A percentile compares a stretch with the other conserved stretches of the same genome.
Evolutionary conservation across 2,888 invertebrate species (phyloP).

Genomic region (Dolomedes plantarius): DNA sequence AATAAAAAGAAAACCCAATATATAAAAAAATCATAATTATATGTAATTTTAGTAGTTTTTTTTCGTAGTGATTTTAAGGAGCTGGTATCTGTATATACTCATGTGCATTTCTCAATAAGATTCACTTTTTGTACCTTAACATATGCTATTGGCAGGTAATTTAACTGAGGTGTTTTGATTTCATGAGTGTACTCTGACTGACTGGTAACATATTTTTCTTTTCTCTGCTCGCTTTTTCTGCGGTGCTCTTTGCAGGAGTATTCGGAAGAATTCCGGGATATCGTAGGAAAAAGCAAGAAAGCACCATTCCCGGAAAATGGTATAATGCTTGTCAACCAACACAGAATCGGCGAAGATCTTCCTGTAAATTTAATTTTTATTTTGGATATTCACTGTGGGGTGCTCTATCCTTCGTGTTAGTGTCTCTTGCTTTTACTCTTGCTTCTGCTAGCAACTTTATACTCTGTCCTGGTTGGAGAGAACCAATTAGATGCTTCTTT

Average conservation of each 20-base stretch:
- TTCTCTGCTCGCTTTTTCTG: constrained; percentile 55
- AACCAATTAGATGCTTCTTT: not conserved
- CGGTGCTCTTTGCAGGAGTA: constrained; percentile 84
- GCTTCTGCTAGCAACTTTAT: constrained; percentile 14
- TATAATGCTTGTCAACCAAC: constrained; percentile 96
- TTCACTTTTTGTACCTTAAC: no score
- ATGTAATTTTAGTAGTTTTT: no score
- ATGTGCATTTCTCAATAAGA: no score
- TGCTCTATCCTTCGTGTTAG: not conserved
- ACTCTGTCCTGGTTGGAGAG: not conserved
- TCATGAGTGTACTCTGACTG: not conserved
- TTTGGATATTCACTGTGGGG: not conserved
- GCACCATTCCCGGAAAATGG: constrained; percentile 91
- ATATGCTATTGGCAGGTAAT: not conserved
- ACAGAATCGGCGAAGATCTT: constrained; percentile 95
- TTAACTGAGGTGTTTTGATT: constrained; percentile 2
- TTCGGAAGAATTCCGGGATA: constrained; percentile 97
- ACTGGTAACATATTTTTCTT: constrained; percentile 36
- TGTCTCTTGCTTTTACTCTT: not conserved
- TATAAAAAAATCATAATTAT: no score
- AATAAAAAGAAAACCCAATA: no score
- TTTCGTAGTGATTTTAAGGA: no score
- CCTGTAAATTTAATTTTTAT: constrained; percentile 81
- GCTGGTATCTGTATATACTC: no score
- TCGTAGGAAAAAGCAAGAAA: constrained; percentile 85